Conservation (phyloP, 2,888 invertebrate species). For the Netelia virgata region DNA sequence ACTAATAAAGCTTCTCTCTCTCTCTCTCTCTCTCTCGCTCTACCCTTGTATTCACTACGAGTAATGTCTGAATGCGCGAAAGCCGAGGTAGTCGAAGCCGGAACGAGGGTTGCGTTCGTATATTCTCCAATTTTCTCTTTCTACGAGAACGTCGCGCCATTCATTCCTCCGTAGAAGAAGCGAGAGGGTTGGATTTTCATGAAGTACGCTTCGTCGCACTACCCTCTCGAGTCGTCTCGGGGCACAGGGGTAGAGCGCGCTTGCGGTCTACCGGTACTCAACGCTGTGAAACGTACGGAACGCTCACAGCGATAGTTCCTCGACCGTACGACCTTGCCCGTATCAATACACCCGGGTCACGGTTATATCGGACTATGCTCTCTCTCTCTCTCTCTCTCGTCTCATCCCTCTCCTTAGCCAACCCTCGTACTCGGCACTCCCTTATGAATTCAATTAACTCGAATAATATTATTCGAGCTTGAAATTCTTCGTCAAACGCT, state of each 20-base stretch:
- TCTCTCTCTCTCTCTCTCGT: conserved; percentile 38
- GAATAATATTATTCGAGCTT: conserved; percentile 77
- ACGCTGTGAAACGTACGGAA: conserved; percentile 8
- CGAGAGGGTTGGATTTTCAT: conserved; percentile 6
- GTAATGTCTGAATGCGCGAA: conserved; percentile 7
- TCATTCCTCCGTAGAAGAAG: conserved; percentile 45
- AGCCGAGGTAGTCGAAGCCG: neutral
- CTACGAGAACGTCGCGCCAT: conserved; percentile 33
- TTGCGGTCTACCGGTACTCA: conserved; percentile 27
- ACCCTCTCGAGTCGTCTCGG: conserved; percentile 21
- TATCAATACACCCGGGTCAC: conserved; percentile 57
- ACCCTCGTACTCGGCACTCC: conserved; percentile 63
- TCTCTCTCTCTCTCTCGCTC: neutral
- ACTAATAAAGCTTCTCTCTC: conserved; percentile 48
- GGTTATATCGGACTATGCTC: conserved; percentile 24
- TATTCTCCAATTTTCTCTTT: conserved; percentile 55
- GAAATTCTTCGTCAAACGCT: conserved; percentile 75
- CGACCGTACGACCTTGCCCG: conserved; percentile 38
- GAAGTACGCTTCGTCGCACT: conserved; percentile 46
- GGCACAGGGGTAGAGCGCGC: conserved; percentile 48
- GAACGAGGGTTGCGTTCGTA: conserved; percentile 1
- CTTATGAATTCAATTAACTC: conserved; percentile 78
- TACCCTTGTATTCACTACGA: neutral
- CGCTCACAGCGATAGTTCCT: conserved; percentile 46
- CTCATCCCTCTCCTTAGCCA: conserved; percentile 17